These are phyloP conservation scores for Agrotis exclamationis DNA, from an alignment of 2,888 invertebrate species.

Conservation along the genomic window DNA sequence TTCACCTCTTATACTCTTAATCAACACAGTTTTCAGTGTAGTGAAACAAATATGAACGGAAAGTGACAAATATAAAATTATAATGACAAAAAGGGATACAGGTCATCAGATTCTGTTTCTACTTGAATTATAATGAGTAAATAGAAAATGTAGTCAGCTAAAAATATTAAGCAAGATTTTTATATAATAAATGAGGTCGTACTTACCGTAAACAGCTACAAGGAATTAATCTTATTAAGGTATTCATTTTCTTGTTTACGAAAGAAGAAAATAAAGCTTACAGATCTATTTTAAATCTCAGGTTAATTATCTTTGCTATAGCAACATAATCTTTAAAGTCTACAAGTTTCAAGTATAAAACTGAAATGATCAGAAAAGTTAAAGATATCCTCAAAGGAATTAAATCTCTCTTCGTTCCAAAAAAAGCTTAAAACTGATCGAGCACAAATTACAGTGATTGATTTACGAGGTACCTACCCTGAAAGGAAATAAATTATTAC, in stretches of 20 bases:
- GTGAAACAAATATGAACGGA: too few relatives aligned
- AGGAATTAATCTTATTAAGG: background rate
- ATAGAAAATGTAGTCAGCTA: background rate
- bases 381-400: slow-evolving; percentile 23
- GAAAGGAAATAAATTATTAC: slow-evolving; percentile 60
- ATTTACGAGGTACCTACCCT: slow-evolving; percentile 54
- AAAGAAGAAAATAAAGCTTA: background rate
- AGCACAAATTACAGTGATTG: slow-evolving; percentile 58
- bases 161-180: background rate
- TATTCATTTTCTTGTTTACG: background rate
- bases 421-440: slow-evolving; percentile 48
- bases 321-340: background rate
- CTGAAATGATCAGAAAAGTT: background rate
- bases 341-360: background rate
- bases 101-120: too few relatives aligned
- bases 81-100: too few relatives aligned
- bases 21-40: too few relatives aligned
- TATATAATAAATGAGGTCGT: background rate
- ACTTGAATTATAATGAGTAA: too few relatives aligned
- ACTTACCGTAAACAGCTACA: background rate
- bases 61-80: too few relatives aligned
- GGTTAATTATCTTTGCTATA: background rate
- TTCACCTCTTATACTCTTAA: too few relatives aligned
- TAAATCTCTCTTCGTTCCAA: slow-evolving; percentile 20
- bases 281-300: background rate